Evolutionary conservation across 2,888 invertebrate genomes (phyloP).

Genomic region (Ferrisia virgata): DNA sequence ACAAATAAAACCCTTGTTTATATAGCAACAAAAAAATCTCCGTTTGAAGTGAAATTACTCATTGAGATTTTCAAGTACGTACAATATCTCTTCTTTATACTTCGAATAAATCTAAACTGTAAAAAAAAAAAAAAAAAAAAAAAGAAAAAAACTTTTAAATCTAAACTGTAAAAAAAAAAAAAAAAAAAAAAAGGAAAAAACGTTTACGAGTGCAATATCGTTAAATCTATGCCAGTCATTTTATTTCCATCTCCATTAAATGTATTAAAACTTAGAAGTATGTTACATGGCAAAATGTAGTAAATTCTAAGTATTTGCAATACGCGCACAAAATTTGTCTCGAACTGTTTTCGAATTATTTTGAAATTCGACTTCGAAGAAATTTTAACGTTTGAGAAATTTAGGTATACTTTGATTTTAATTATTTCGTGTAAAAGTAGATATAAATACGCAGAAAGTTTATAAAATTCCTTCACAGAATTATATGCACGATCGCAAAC

Average conservation of each 20-base stretch:
- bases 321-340: too few species aligned
- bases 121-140: too few species aligned
- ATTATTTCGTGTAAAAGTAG: too few species aligned
- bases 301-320: too few species aligned
- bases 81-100: not conserved
- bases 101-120: not conserved
- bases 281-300: not conserved
- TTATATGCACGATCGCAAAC: too few species aligned
- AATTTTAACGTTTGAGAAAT: too few species aligned
- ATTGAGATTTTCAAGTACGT: not conserved
- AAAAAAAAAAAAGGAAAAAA: too few species aligned
- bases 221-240: not conserved
- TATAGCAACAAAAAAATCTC: not conserved
- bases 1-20: not conserved
- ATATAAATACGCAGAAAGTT: too few species aligned
- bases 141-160: not conserved
- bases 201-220: not conserved
- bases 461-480: too few species aligned
- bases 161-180: not conserved
- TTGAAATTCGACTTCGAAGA: too few species aligned
- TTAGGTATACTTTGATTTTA: too few species aligned
- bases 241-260: not conserved
- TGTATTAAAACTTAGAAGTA: not conserved
- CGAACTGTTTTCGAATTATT: too few species aligned
- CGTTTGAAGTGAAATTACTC: not conserved